Base-by-base conservation (phyloP, 2,888 invertebrate species). In the Hypomecis punctinalis region DNA sequence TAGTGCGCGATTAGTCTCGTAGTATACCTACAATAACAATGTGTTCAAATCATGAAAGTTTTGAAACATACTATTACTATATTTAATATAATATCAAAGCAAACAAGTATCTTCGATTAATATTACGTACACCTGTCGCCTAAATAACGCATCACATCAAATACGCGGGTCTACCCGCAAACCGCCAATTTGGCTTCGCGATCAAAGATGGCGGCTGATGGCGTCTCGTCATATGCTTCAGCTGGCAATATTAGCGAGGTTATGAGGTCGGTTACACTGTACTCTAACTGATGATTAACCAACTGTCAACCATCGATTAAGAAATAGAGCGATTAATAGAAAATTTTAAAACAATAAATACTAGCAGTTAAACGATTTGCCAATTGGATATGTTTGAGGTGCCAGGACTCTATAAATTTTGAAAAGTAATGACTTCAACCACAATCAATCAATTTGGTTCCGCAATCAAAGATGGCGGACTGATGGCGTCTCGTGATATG, bases 381-480 rank as follows among this genome's bases (percentile, higher is more conserved):
- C 1, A 23, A 23, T 23, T 23, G 23, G 23, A 23, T 23, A 2
- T 23, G 23, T 2, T 2, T 2, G 3, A 23, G 23, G 23, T 23
- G 23, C 23, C n/a, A n/a, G n/a, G n/a, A n/a, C n/a, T n/a, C n/a
- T 23, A 23, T 23, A 3, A 2, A 3, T 23, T 23, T 3, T 3
- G 23, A 23, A 23, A 23, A 23, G 23, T 23, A 1, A 23, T 1
- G 23, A 23, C 23, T 23, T 23, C 23, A 23, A 3, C 84, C 83
- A 70, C 83, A 82, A 81, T 83, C 86, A 85, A 85, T 86, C 86
- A 86, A 86, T 86, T 86, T 86, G 79, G 71, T 64, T 73, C 73
- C 74, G 74, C 75, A 78, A 83, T 84, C 85, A 84, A 85, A 86
- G 83, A 82, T 81, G 79, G 74, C 78, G 70, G 55, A 23, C 72